These are phyloP conservation scores for Lycorma delicatula DNA, from an alignment of 1,140 invertebrate species.

Conservation along the genomic window DNA sequence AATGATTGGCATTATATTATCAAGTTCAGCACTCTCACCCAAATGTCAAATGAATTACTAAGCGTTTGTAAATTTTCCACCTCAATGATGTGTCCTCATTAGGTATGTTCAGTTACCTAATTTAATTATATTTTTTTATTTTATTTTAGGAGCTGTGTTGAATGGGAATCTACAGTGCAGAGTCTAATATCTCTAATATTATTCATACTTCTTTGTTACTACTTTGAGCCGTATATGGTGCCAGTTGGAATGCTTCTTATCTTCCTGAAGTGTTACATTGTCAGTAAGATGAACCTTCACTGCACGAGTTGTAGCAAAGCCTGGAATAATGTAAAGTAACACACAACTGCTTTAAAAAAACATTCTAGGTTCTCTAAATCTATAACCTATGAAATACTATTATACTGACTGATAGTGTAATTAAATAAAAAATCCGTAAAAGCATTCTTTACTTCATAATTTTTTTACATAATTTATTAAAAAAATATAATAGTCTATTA, in stretches of 20 bases:
- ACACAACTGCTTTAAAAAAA: neutral
- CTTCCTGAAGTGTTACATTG: constrained; percentile 64
- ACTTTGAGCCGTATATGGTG: constrained; percentile 82
- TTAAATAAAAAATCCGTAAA: too few relatives aligned
- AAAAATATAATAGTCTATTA: too few relatives aligned
- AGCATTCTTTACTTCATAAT: too few relatives aligned
- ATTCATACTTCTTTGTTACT: constrained; percentile 72
- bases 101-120: too few relatives aligned
- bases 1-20: too few relatives aligned
- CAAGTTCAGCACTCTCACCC: too few relatives aligned
- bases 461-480: too few relatives aligned
- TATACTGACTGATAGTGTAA: too few relatives aligned
- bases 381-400: neutral
- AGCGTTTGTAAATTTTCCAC: too few relatives aligned
- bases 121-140: too few relatives aligned
- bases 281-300: constrained; percentile 35
- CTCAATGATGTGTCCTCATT: too few relatives aligned
- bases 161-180: constrained; percentile 90
- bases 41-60: too few relatives aligned
- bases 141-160: constrained; percentile 80
- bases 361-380: neutral
- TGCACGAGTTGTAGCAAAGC: constrained; percentile 1
- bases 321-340: neutral
- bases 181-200: constrained; percentile 79
- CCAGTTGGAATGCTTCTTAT: constrained; percentile 66